Evolutionary conservation across 2,113 vertebrate genomes (phyloP), one percentile per base, ranked within the genome.

Genomic region (Aptenodytes patagonicus): DNA sequence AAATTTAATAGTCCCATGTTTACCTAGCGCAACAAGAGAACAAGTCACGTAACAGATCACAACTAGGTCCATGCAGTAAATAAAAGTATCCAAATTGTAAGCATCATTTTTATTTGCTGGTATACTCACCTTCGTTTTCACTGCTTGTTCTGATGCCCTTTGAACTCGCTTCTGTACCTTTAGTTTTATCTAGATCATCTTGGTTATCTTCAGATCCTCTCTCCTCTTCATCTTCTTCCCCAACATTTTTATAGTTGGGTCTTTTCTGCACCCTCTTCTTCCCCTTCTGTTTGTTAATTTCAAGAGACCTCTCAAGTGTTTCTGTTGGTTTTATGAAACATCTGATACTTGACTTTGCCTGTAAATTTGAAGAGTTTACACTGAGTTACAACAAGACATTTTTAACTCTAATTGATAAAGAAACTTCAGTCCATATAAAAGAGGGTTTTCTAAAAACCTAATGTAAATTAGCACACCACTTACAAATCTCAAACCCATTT

Each of bases 211-310:
- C 99, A 3, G 97, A 68, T 77, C 98, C 97, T 95, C 98, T 98
- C 73, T 99, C 99, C 54, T 99, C 99, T 28, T 99, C 99, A 17
- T 99, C 99, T 17, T 99, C 99, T 95, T 99, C 99, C 38, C 99
- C 99, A 88, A 99, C 98, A 44, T 99, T 99, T 98, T 99, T 99
- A 96, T 99, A 99, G 97, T 99, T 99, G 60, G 99, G 99, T 85
- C 99, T 98, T 96, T 99, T 99, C 91, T 99, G 99, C 24, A 98
- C 92, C 73, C 98, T 99, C 97, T 99, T 99, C 96, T 98, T 99
- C 62, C 99, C 99, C 20, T 99, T 99, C 49, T 99, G 99, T 83
- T 99, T 99, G 46, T 99, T 99, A 89, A 99, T 98, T 97, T 99
- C 99, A 86, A 99, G 98, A 44, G 99, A 99, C 47, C 99, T 98